Percentiles rank a stretch among this genome's conserved stretches.
phyloP scores from a whole-genome alignment of 1,140 invertebrate genomes.

The Bombus impatiens region DNA sequence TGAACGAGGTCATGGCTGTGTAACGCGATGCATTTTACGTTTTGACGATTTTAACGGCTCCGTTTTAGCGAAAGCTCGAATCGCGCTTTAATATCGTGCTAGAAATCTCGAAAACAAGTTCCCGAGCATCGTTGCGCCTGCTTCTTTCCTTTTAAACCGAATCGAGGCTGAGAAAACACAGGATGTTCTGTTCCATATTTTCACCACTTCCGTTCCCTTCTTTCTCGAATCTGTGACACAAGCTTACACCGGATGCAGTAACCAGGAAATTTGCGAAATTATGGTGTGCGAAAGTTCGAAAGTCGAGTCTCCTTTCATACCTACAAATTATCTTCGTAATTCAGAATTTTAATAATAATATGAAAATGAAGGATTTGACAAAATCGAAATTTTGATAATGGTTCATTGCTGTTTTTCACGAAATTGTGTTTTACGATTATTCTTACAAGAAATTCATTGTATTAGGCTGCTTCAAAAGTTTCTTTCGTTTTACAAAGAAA shows the following conservation, averaged over 20 bases:
- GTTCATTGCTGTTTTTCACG: no score
- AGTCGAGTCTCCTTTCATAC: not conserved
- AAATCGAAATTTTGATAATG: no score
- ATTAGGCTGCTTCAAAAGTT: no score
- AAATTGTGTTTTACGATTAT: no score
- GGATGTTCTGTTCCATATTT: not conserved
- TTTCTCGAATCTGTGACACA: not conserved
- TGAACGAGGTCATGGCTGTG: not conserved
- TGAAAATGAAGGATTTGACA: no score
- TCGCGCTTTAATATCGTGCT: not conserved
- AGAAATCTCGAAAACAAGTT: not conserved
- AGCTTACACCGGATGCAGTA: not conserved
- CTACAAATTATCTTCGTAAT: not conserved
- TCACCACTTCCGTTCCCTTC: not conserved
- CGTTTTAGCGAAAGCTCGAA: not conserved
- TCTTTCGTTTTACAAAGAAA: no score
- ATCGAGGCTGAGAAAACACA: not conserved
- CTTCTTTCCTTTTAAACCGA: not conserved
- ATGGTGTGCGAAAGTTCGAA: not conserved
- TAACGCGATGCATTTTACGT: conserved; percentile 2
- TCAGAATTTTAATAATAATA: not conserved
- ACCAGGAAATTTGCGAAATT: not conserved
- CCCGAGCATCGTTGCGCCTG: no score
- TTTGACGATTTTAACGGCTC: not conserved
- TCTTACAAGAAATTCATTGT: no score